These are phyloP conservation scores for Catharus minimus DNA, from an alignment of 2,113 vertebrate species.

Conservation along the genomic window DNA sequence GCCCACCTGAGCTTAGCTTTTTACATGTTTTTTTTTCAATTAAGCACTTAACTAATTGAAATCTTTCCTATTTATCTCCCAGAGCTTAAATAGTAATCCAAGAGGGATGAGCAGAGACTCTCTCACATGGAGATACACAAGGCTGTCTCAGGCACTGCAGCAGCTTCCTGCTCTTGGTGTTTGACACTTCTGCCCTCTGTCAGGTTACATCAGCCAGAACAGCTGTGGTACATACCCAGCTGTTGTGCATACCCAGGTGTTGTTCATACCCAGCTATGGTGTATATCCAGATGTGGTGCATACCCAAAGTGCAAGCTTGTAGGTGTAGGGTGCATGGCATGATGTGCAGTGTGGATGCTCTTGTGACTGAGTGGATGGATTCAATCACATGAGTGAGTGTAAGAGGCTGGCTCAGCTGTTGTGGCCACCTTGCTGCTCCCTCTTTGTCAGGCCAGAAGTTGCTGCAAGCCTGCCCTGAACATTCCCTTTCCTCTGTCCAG, in stretches of 20 bases:
- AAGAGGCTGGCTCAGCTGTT: background rate
- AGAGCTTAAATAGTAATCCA: background rate
- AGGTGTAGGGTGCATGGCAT: rapidly evolving
- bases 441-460: background rate
- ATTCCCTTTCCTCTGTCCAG: constrained; percentile 58
- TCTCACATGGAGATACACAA: rapidly evolving
- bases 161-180: background rate
- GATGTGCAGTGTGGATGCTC: background rate
- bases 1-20: background rate
- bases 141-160: background rate
- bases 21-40: background rate
- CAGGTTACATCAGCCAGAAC: background rate
- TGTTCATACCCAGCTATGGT: background rate
- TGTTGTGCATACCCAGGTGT: background rate
- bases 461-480: background rate
- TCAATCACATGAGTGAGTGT: background rate
- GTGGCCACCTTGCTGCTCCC: rapidly evolving
- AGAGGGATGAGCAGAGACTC: background rate
- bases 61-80: background rate
- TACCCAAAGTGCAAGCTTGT: background rate
- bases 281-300: background rate
- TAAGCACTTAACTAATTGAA: background rate
- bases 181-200: background rate
- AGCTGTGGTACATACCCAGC: background rate
- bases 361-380: rapidly evolving